Evolutionary conservation across 1,140 invertebrate genomes (phyloP).

Genomic region (Brachystomella parvula): DNA sequence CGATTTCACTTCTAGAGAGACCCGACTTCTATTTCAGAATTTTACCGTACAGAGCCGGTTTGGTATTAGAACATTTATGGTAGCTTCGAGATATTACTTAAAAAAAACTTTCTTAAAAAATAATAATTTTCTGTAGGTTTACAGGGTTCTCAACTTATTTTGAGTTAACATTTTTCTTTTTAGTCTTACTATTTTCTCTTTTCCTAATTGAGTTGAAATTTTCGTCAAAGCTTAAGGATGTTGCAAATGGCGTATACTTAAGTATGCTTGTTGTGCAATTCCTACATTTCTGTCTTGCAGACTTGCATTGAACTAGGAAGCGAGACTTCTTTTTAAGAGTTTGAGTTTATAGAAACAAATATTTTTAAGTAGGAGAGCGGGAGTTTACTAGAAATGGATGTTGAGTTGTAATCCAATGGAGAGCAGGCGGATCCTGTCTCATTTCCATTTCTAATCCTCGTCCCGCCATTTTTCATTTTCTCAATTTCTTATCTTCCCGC

Average conservation of each 20-base stretch:
- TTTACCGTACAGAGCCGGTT: no score
- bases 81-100: no score
- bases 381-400: neutral
- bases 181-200: no score
- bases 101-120: no score
- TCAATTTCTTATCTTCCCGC: constrained; percentile 8
- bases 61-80: no score
- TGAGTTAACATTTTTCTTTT: no score
- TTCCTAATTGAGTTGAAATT: neutral
- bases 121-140: no score
- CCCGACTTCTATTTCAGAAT: no score
- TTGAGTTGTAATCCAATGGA: constrained; percentile 1
- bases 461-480: constrained; percentile 8
- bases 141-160: no score
- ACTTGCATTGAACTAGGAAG: no score
- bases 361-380: neutral
- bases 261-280: neutral
- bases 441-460: constrained; percentile 2
- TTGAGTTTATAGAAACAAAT: neutral
- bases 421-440: constrained; percentile 3
- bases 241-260: neutral
- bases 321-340: neutral
- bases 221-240: neutral
- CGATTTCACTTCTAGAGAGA: no score
- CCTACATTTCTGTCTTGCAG: neutral